Evolutionary conservation across 2,797 vertebrate species (phyloP), one percentile per base, ranked within the genome.

Genomic region (Pampus argenteus): DNA sequence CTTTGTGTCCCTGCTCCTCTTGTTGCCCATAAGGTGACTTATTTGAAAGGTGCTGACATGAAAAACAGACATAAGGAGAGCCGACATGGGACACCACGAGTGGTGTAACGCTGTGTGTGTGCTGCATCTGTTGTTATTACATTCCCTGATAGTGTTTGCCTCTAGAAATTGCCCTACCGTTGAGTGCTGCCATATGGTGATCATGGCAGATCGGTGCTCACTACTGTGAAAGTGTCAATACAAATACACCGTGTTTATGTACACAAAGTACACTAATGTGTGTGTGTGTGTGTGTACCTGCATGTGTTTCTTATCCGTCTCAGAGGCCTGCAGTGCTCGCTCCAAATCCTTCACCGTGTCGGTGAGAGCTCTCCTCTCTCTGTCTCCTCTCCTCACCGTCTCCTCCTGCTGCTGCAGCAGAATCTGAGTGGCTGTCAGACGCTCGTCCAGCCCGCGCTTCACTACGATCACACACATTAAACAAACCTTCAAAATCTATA

Each of bases 381-480:
- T 79, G 78, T 97, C 96, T 0, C 83, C 90, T 50, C 90, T 92
- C 7, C 94, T 92, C 60, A 92, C 80, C 0, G 29, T 82, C 83
- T 98, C 97, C 73, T 98, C 96, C 85, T 94, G 96, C 86, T 96
- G 94, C 29, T 93, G 91, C 66, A 97, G 92, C 25, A 94, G 51
- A 0, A 94, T 91, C 92, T 96, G 96, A 38, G 90, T 79, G 3
- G 93, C 88, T 6, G 88, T 95, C 90, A 97, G 93, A 61, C 91
- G 93, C 40, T 92, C 93, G 0, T 95, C 96, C 42, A 83, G 40
- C 0, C 85, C 82, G 4, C 94, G 94, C 78, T 91, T 95, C 8
- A 92, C 97, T 98, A 23, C 29, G 50, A n/a, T 54, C n/a, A 62
- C 54, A 68, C 42, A 64, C 62, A 60, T 3, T 7, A 0, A 40